A percentile compares a stretch with the other conserved stretches of the same genome.
Evolutionary conservation across 2,888 invertebrate species (phyloP).

Genomic region (Reticulitermes lucifugus): DNA sequence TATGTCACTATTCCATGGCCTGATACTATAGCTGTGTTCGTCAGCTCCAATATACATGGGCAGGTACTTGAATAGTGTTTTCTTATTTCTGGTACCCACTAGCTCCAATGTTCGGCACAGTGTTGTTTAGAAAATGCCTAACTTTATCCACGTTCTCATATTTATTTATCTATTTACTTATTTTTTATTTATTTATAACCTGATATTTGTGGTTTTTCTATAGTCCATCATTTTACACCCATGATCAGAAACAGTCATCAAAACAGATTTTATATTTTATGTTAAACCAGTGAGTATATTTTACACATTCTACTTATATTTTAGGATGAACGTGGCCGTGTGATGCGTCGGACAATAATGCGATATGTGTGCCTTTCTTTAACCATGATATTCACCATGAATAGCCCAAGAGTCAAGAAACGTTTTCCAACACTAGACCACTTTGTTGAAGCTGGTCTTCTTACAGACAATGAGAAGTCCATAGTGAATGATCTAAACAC

Average conservation of each 20-base stretch:
- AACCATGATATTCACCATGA: constrained; percentile 89
- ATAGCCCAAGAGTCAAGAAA: constrained; percentile 89
- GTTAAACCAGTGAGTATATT: too few species aligned
- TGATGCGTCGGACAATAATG: constrained; percentile 86
- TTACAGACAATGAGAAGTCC: constrained; percentile 83
- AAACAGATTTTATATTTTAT: too few species aligned
- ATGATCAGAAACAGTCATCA: too few species aligned
- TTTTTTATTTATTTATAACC: too few species aligned
- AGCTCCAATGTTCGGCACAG: too few species aligned
- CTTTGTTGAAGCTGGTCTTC: constrained; percentile 85
- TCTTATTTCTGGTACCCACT: too few species aligned
- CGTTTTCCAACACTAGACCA: constrained; percentile 87
- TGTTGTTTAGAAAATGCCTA: too few species aligned
- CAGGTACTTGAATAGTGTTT: constrained; percentile 63
- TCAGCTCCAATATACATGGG: constrained; percentile 85
- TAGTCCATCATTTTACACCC: too few species aligned
- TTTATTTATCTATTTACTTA: too few species aligned
- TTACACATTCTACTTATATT: too few species aligned
- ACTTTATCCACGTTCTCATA: too few species aligned
- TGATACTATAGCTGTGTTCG: constrained; percentile 87
- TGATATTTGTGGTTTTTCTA: too few species aligned
- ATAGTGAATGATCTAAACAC: constrained; percentile 83
- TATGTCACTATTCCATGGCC: constrained; percentile 88
- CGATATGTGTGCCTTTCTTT: constrained; percentile 86
- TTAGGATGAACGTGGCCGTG: constrained; percentile 81